These are phyloP conservation scores for Trematomus loennbergii DNA, from an alignment of 2,113 vertebrate species.

Conservation along the genomic window DNA sequence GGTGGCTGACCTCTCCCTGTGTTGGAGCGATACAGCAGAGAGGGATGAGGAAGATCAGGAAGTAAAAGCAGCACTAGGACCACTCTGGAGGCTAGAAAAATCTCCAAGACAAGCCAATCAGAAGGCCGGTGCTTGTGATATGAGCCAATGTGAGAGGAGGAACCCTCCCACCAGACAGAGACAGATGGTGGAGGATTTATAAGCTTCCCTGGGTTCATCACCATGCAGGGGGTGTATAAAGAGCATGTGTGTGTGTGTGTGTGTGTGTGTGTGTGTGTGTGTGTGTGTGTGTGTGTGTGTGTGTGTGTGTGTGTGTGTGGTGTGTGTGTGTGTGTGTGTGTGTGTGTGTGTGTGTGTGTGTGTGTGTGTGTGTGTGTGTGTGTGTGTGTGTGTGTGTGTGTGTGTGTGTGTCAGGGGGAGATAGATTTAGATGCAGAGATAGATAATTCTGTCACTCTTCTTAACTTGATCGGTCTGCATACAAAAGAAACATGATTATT, in stretches of 20 bases:
- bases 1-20: conserved; percentile 57
- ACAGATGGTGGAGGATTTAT: conserved; percentile 76
- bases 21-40: conserved; percentile 2
- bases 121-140: conserved; percentile 8
- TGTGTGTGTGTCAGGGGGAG: conserved; percentile 1
- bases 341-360: conserved; percentile 14
- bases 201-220: conserved; percentile 54
- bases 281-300: conserved; percentile 11
- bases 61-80: conserved; percentile 16
- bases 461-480: conserved; percentile 17
- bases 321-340: conserved; percentile 15
- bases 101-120: conserved; percentile 48
- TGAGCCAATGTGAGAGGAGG: conserved; percentile 33
- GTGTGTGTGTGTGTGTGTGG: conserved; percentile 21
- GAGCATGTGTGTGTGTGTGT: conserved; percentile 21
- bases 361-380: conserved; percentile 12
- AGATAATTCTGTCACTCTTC: conserved; percentile 35
- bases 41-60: neutral
- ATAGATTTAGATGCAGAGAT: conserved; percentile 44
- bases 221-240: conserved; percentile 40
- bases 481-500: neutral
- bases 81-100: conserved; percentile 12
- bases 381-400: neutral
- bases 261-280: conserved; percentile 11
- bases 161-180: conserved; percentile 56